Conservation (phyloP, 2,113 vertebrate genomes). For the Poeciliopsis retropinna region DNA sequence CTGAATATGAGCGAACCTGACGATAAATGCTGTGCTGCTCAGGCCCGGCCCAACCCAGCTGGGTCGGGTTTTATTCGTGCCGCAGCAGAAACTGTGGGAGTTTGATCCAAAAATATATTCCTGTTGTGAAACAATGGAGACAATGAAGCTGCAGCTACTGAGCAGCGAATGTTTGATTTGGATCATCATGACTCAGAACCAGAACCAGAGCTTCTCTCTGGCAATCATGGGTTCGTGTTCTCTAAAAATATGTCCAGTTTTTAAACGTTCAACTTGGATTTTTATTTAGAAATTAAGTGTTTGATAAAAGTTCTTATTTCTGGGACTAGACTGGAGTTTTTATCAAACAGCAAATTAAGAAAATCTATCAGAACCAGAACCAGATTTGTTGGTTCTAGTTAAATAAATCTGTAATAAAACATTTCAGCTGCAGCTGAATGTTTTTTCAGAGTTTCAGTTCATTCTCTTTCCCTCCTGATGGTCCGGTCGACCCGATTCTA, state of each 20-base stretch:
- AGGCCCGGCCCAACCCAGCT: no score
- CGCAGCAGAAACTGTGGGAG: neutral
- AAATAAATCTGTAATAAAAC: neutral
- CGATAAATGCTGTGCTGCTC: neutral
- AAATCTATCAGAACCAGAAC: no score
- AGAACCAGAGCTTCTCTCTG: neutral
- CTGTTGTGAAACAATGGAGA: neutral
- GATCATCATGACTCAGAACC: neutral
- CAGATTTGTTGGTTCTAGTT: no score
- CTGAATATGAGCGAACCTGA: neutral
- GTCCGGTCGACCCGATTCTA: no score
- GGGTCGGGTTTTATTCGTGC: neutral
- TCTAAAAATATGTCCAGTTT: neutral
- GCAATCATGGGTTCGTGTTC: neutral
- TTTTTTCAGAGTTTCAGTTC: no score
- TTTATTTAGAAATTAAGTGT: no score
- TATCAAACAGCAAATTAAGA: no score
- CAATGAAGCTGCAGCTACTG: neutral
- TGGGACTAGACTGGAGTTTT: no score
- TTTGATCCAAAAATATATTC: neutral
- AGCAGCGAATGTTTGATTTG: neutral
- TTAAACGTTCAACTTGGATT: neutral
- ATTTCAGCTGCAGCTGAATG: neutral
- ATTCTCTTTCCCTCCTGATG: no score
- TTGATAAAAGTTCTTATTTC: no score